These are phyloP conservation scores for Pterocles gutturalis DNA, from an alignment of 2,113 vertebrate genomes.

Conservation along the genomic window DNA sequence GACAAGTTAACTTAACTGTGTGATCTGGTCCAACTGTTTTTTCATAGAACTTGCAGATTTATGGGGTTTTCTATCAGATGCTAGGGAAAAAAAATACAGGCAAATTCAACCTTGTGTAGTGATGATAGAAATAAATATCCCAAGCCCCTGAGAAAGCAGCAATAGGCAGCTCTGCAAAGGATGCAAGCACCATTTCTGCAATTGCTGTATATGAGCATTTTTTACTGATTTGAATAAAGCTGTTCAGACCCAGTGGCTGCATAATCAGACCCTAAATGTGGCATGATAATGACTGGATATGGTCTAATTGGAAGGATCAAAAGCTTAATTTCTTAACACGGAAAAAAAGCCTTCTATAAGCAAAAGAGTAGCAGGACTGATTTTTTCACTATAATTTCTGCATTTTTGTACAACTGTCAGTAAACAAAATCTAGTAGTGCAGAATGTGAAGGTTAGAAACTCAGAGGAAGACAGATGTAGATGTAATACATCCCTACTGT, in stretches of 20 bases:
- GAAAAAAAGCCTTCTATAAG: background rate
- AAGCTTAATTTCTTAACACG: background rate
- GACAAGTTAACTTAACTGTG: background rate
- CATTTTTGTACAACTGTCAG: background rate
- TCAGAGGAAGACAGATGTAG: background rate
- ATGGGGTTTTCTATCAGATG: background rate
- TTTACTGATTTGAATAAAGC: background rate
- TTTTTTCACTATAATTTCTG: background rate
- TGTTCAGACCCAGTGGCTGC: background rate
- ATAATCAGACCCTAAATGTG: slow-evolving; percentile 1
- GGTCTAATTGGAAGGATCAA: slow-evolving; percentile 28
- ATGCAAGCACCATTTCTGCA: background rate
- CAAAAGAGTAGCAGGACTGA: background rate
- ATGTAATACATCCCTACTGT: background rate
- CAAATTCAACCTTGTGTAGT: background rate
- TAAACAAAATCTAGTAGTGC: background rate
- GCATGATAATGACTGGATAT: slow-evolving; percentile 9
- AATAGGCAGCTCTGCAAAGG: background rate
- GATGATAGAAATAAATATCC: background rate
- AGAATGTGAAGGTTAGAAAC: background rate
- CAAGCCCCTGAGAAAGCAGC: background rate
- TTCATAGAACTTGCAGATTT: background rate
- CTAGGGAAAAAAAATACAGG: background rate
- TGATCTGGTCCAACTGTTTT: background rate
- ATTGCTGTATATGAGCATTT: background rate